A percentile compares a stretch with the other conserved stretches of the same genome.
Evolutionary conservation across 2,888 invertebrate genomes (phyloP).

Genomic region (Ligdia adustata): DNA sequence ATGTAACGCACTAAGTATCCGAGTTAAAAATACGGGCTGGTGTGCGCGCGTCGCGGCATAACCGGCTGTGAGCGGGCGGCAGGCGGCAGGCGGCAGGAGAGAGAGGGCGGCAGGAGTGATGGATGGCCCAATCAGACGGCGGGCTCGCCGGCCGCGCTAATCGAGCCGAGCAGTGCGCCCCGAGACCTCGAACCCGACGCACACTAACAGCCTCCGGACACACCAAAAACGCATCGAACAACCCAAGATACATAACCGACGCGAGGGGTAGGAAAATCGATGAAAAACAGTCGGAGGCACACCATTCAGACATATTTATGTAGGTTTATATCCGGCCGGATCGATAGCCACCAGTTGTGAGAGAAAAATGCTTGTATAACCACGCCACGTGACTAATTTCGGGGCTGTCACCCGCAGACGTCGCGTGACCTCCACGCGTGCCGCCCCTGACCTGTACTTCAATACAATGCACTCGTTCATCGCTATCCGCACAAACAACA

Average conservation of each 20-base stretch:
- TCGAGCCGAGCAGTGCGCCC: constrained; percentile 70
- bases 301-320: constrained; percentile 70
- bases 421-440: constrained; percentile 53
- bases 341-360: constrained; percentile 82
- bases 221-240: background rate
- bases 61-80: constrained; percentile 49
- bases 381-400: constrained; percentile 82
- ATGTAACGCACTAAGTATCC: constrained; percentile 82
- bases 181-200: constrained; percentile 67
- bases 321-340: constrained; percentile 64
- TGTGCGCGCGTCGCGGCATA: constrained; percentile 68
- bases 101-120: constrained; percentile 71
- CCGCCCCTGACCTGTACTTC: constrained; percentile 30
- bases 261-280: constrained; percentile 76
- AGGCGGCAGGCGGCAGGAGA: constrained; percentile 53
- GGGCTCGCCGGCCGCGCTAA: constrained; percentile 78
- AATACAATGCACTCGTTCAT: background rate
- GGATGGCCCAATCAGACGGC: constrained; percentile 85
- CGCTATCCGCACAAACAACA: background rate
- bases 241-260: no score
- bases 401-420: constrained; percentile 78
- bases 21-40: constrained; percentile 81
- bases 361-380: constrained; percentile 74
- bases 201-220: constrained; percentile 51
- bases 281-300: constrained; percentile 68